Base-by-base conservation (phyloP, 2,797 vertebrate genomes). In the Eleutherodactylus coqui region DNA sequence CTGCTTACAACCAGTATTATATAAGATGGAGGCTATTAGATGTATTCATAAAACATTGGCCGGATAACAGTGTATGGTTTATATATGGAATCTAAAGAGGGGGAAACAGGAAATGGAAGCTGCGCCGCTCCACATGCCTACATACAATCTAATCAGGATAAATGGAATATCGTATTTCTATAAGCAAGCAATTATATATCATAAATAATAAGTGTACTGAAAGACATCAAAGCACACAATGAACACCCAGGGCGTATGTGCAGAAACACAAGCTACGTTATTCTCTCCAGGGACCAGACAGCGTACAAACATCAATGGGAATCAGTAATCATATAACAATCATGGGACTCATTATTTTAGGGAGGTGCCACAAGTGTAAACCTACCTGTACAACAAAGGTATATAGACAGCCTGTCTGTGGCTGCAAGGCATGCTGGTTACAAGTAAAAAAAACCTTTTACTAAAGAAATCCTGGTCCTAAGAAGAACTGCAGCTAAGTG, bases 251-350 rank as follows among this genome's bases (percentile, higher is more conserved):
- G 47, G 49, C 24, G 29, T 51, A 36, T 41, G 11, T 72, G 47
- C 1, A 29, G 34, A 36, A 21, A 72, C 69, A 73, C 67, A 70
- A 73, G 81, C 32, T 14, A 51, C 24, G 38, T 69, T 27, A 51
- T 82, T n/a, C 32, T 72, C 64, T 17, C 81, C 5, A 73, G 49
- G 36, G 81, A 72, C 32, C 32, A 43, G 64, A 41, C 13, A 70
- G 67, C 49, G 45, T 34, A 34, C 29, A 34, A 45, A 82, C 29
- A 69, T 83, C 5, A 70, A 72, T 72, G 7, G 24, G 67, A 13
- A 72, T 83, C 67, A n/a, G 64, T 67, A 29, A 49, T 72, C 27
- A 60, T 27, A 41, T 79, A 38, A 79, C 36, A 45, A 13, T 64
- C 78, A 29, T 41, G n/a, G 27, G 41, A 64, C 36, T 21, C n/a